Evolutionary conservation across 2,113 vertebrate genomes (phyloP).

Genomic region (Ophthalmolycus amberensis): DNA sequence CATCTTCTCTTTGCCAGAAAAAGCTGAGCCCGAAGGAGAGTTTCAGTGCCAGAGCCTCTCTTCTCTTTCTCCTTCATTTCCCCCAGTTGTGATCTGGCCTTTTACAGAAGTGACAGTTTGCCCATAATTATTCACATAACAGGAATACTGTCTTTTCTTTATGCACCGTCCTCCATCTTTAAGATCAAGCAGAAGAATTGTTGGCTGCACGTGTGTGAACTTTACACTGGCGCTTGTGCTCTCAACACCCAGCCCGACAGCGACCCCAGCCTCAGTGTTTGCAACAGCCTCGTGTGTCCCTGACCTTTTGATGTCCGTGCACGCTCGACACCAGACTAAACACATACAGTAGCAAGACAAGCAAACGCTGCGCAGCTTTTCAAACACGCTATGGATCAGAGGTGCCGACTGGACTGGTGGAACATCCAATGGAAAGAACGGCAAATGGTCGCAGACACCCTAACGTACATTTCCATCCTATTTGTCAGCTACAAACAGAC

Average conservation of each 20-base stretch:
- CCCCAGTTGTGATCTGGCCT: not conserved
- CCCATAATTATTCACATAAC: not conserved
- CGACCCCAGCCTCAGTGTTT: slow-evolving; percentile 2
- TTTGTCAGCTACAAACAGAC: not conserved
- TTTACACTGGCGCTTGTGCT: not conserved
- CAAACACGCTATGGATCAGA: slow-evolving; percentile 62
- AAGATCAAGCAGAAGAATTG: not conserved
- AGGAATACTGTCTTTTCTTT: not conserved
- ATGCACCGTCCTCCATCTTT: not conserved
- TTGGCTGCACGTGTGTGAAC: not conserved
- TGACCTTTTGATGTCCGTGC: slow-evolving; percentile 22
- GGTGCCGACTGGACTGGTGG: slow-evolving; percentile 24
- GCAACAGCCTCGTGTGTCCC: not conserved
- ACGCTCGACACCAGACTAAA: slow-evolving; percentile 73
- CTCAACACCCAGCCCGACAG: not conserved
- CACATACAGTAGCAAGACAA: slow-evolving; percentile 73
- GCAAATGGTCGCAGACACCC: slow-evolving; percentile 1
- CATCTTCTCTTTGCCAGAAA: slow-evolving; percentile 56
- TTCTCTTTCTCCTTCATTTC: not conserved
- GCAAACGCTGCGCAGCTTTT: slow-evolving; percentile 71
- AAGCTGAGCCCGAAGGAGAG: slow-evolving; percentile 33
- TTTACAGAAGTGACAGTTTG: not conserved
- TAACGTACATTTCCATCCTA: slow-evolving; percentile 6
- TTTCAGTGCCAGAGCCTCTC: slow-evolving; percentile 1
- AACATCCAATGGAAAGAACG: slow-evolving; percentile 53